Percentiles rank a stretch among this genome's conserved stretches.
Conservation (phyloP, 1,140 invertebrate genomes). For the Drosophila suzukii region DNA sequence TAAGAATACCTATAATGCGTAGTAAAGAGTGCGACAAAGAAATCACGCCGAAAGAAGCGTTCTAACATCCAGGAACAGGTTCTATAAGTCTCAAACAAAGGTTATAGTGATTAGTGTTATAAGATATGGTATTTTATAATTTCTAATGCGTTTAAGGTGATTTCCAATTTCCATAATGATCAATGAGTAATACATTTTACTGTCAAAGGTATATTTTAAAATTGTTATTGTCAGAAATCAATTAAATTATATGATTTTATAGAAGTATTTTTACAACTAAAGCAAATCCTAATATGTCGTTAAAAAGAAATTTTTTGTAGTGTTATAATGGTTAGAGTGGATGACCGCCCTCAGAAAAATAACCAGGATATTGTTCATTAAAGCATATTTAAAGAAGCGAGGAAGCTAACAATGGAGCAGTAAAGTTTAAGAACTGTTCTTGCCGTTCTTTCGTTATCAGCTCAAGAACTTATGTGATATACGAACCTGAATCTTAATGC, state of each 20-base stretch:
- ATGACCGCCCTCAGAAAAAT: constrained; percentile 9
- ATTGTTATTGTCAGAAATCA: neutral
- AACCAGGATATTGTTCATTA: constrained; percentile 58
- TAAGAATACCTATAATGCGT: constrained; percentile 39
- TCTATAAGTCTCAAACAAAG: neutral
- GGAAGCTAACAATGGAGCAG: constrained; percentile 9
- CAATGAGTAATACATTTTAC: too few species aligned
- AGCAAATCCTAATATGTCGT: neutral
- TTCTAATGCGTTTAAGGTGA: too few species aligned
- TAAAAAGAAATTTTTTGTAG: neutral
- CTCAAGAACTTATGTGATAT: constrained; percentile 37
- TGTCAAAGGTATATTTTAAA: neutral
- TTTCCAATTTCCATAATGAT: too few species aligned
- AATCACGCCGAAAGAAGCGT: constrained; percentile 2
- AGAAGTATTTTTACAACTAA: neutral
- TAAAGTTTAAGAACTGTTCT: constrained; percentile 5
- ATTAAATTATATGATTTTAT: too few species aligned
- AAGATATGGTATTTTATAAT: too few species aligned
- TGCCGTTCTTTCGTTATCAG: constrained; percentile 39
- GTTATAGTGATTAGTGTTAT: neutral
- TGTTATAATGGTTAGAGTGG: constrained; percentile 9
- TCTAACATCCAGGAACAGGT: constrained; percentile 10
- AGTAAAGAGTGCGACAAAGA: constrained; percentile 23
- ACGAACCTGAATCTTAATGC: constrained; percentile 45
- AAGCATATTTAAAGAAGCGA: constrained; percentile 27